Base-by-base conservation (phyloP, 2,888 invertebrate species). In the Troilus luridus region DNA sequence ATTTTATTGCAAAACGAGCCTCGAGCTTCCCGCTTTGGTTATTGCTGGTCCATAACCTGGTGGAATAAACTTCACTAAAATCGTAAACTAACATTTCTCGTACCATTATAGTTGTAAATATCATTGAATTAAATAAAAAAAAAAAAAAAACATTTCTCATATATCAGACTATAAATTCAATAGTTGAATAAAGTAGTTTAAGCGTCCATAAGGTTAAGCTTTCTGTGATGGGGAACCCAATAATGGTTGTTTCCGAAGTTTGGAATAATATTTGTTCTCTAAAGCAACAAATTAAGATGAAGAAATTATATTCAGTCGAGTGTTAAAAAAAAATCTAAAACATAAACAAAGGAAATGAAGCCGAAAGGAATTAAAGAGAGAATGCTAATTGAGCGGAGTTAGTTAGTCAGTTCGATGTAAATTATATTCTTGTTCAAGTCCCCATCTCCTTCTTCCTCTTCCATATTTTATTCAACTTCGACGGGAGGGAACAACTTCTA, bases 351-450 rank as follows among this genome's bases (percentile, higher is more conserved):
- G 17, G 7, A 41, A 77, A 41, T 77, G 27, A 41, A 19, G 7
- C 9, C 17, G 17, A 77, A 67, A 77, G 41, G 85, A 85, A 85
- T 56, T 85, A 58, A 58, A 56, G 12, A n/a, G 7, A 14, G 54
- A 85, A 85, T 85, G 56, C 56, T 85, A 85, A 85, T 85, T 56
- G 21, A 77, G 56, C n/a, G 85, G 19, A 85, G n/a, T 85, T 85
- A 58, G n/a, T 85, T 56, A 56, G n/a, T 85, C 56, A 58, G n/a
- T 85, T 56, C n/a, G 56, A 85, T 85, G 85, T 85, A 85, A 85
- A 85, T 85, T 85, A 54, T 54, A 85, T 85, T n/a, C 56, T 54
- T 10, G 6, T 21, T 5, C 8, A 85, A 85, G 56, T 85, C 54
- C 17, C 27, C 41, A 41, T 27, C n/a, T 1, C 10, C 21, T 62